These are phyloP conservation scores for Umimayanthus kanabou DNA, from an alignment of 92 coral and sea anemone species.

Conservation along the genomic window DNA sequence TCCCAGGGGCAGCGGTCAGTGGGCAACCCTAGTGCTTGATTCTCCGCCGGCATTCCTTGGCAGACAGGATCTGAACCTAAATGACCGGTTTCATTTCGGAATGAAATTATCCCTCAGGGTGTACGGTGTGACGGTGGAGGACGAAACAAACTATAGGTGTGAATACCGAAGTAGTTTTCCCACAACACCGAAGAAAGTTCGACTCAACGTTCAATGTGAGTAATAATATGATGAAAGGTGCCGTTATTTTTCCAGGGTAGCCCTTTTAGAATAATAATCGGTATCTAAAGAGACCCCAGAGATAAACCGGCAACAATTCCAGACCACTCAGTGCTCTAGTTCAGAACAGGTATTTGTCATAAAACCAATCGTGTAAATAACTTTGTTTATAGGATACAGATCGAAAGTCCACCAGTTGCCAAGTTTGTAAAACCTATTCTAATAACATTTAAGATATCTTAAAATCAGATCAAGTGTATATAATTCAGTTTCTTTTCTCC, in stretches of 20 bases:
- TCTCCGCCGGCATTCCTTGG: constrained; percentile 45
- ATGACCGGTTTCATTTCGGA: constrained; percentile 45
- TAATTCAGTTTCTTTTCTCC: background rate
- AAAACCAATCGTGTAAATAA: too few relatives aligned
- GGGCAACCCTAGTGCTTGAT: constrained; percentile 54
- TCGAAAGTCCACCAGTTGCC: too few relatives aligned
- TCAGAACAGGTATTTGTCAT: too few relatives aligned
- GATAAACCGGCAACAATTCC: too few relatives aligned
- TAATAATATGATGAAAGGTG: background rate
- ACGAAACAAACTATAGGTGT: constrained; percentile 68
- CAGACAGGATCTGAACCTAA: constrained; percentile 46
- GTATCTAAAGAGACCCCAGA: too few relatives aligned
- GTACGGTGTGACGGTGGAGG: constrained; percentile 53
- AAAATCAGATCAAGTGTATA: background rate
- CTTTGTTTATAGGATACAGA: too few relatives aligned
- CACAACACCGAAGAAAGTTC: constrained; percentile 59
- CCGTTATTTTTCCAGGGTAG: too few relatives aligned
- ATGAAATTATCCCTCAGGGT: constrained; percentile 52
- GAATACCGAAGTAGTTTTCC: constrained; percentile 76
- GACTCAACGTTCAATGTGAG: constrained; percentile 69
- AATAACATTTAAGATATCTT: background rate
- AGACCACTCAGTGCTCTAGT: too few relatives aligned
- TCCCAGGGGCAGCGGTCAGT: constrained; percentile 52
- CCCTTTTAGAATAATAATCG: too few relatives aligned
- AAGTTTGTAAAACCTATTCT: too few relatives aligned